phyloP scores from a whole-genome alignment of 2,888 invertebrate species.

The Himalopsyche kuldschensis region DNA sequence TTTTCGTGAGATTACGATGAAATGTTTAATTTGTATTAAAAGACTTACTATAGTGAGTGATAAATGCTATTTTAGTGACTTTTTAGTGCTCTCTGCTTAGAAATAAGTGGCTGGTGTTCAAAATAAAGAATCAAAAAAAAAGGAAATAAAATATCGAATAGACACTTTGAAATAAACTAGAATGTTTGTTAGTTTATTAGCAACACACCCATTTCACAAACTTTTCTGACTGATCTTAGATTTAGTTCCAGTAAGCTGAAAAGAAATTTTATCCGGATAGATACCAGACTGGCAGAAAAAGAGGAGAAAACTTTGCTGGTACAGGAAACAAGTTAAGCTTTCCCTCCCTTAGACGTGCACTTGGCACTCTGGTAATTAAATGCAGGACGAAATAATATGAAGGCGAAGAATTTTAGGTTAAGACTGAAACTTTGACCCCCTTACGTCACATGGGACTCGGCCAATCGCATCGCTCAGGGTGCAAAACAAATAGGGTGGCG shows the following conservation, averaged over 20 bases:
- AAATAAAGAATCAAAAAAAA: too few relatives aligned
- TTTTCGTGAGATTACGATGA: too few relatives aligned
- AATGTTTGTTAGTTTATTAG: not conserved
- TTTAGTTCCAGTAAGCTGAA: not conserved
- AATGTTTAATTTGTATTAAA: too few relatives aligned
- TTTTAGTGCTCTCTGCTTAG: too few relatives aligned
- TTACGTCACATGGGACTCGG: conserved; percentile 45
- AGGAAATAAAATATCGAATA: too few relatives aligned
- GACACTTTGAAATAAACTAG: not conserved
- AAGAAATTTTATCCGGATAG: not conserved
- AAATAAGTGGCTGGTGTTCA: too few relatives aligned
- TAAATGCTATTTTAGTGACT: too few relatives aligned
- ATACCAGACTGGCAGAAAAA: not conserved
- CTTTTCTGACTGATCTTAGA: not conserved
- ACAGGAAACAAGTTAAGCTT: not conserved
- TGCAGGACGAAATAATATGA: not conserved
- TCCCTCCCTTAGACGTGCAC: not conserved
- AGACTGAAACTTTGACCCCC: conserved; percentile 13
- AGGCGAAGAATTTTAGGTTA: conserved; percentile 15
- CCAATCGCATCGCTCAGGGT: conserved; percentile 26
- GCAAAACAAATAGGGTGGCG: conserved; percentile 37
- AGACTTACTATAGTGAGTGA: too few relatives aligned
- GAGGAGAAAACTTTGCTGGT: not conserved
- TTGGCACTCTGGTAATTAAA: not conserved
- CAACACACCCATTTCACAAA: not conserved